These are phyloP conservation scores for Hemibagrus wyckioides DNA, from an alignment of 2,113 vertebrate species.

Conservation along the genomic window DNA sequence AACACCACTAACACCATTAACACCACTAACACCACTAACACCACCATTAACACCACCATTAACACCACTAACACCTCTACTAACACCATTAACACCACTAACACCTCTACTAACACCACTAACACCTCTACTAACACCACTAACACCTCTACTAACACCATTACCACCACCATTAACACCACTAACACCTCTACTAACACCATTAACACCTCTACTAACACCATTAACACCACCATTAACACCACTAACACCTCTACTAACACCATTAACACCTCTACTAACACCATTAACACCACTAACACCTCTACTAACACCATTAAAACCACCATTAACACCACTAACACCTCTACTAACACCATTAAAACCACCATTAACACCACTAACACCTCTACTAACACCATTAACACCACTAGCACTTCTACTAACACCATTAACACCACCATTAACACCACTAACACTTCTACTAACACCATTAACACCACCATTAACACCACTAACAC, in stretches of 20 bases:
- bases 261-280: not conserved
- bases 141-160: not conserved
- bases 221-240: not conserved
- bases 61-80: not conserved
- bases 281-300: not conserved
- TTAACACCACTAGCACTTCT: too few species aligned
- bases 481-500: not conserved
- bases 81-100: too few species aligned
- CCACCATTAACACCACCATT: not conserved
- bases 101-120: too few species aligned
- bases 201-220: not conserved
- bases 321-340: too few species aligned
- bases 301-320: too few species aligned
- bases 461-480: not conserved
- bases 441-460: not conserved
- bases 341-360: not conserved
- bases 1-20: not conserved
- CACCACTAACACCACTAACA: not conserved
- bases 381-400: too few species aligned
- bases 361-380: not conserved
- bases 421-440: not conserved
- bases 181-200: not conserved
- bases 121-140: not conserved
- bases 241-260: not conserved
- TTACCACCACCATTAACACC: too few species aligned